phyloP scores from a whole-genome alignment of 2,888 invertebrate genomes.

The Chalcosyrphus nemorum region DNA sequence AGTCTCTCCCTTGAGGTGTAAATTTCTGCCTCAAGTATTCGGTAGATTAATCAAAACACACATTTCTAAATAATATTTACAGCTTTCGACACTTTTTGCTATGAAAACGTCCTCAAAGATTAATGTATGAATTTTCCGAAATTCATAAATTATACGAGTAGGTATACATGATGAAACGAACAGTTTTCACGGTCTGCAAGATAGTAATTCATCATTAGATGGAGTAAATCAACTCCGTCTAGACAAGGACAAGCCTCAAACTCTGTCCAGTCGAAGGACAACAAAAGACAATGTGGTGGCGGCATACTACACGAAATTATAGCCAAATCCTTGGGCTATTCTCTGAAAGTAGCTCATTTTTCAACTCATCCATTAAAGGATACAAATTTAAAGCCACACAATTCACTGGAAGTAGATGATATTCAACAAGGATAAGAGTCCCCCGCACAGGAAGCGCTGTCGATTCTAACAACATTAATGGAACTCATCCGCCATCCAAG shows the following conservation, averaged over 20 bases:
- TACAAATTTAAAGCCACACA: neutral
- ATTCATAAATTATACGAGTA: neutral
- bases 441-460: neutral
- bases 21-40: neutral
- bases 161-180: too few species aligned
- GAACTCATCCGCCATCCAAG: neutral
- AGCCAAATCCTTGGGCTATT: neutral
- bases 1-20: too few species aligned
- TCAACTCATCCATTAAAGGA: neutral
- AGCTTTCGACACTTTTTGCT: neutral
- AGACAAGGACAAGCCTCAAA: neutral
- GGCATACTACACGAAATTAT: neutral
- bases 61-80: neutral
- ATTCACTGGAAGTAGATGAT: neutral
- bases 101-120: neutral
- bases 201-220: conserved; percentile 1
- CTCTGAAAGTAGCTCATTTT: neutral
- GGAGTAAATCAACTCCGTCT: conserved; percentile 8
- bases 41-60: neutral
- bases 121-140: neutral
- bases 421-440: neutral
- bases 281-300: neutral
- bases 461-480: conserved; percentile 16
- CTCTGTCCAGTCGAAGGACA: neutral
- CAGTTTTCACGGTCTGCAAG: neutral